These are phyloP conservation scores for Melieria crassipennis DNA, from an alignment of 2,888 invertebrate genomes.

Conservation along the genomic window DNA sequence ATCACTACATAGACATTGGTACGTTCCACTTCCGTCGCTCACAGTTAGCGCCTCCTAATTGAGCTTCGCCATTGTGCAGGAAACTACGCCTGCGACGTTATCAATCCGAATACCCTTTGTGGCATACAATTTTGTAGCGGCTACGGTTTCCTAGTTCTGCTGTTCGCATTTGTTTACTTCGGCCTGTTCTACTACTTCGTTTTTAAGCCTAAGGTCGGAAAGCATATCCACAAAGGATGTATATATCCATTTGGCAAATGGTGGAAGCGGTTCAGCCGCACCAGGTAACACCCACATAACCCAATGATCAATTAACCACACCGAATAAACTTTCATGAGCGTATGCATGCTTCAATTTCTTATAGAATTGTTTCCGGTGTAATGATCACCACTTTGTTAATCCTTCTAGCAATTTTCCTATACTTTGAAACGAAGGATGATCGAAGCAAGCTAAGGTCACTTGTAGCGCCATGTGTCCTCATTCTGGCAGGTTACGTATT, in stretches of 20 bases:
- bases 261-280: conserved; percentile 56
- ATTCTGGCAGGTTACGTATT: conserved; percentile 73
- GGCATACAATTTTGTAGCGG: conserved; percentile 71
- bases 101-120: conserved; percentile 44
- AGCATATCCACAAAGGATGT: conserved; percentile 43
- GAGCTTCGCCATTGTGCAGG: conserved; percentile 14
- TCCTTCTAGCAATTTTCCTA: conserved; percentile 70
- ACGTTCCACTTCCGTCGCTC: conserved; percentile 35
- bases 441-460: conserved; percentile 73
- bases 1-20: conserved; percentile 57
- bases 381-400: conserved; percentile 66
- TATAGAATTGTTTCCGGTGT: conserved; percentile 67
- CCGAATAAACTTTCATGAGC: background rate
- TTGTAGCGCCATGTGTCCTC: conserved; percentile 74
- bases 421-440: conserved; percentile 72
- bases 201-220: conserved; percentile 69
- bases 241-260: conserved; percentile 49
- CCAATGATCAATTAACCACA: background rate
- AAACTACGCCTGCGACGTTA: conserved; percentile 35
- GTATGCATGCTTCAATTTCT: background rate
- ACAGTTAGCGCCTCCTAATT: background rate
- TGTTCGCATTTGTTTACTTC: conserved; percentile 71
- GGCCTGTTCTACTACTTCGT: conserved; percentile 73
- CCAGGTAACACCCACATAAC: conserved; percentile 43
- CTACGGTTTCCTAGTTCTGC: conserved; percentile 76